A percentile compares a stretch with the other conserved stretches of the same genome.
phyloP scores from a whole-genome alignment of 2,797 vertebrate genomes.

The Brachyrhaphis roseni region DNA sequence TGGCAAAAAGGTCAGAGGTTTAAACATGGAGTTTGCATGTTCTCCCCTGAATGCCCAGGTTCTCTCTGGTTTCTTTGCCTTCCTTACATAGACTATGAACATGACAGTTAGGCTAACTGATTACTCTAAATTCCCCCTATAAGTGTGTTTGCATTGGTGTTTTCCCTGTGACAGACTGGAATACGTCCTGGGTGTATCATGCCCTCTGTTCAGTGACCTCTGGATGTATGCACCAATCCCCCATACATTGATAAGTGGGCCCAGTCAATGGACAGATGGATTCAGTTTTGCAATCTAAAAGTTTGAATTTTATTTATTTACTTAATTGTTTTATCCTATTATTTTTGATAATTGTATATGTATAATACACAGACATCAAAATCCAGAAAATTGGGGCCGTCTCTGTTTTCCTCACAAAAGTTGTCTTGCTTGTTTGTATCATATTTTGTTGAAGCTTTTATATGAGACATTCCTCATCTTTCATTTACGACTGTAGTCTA shows the following conservation, averaged over 20 bases:
- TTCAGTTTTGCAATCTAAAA: neutral
- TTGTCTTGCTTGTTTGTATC: slow-evolving; percentile 10
- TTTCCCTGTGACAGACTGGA: neutral
- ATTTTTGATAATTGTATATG: neutral
- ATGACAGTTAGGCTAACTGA: neutral
- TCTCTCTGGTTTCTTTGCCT: neutral
- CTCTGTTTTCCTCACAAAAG: slow-evolving; percentile 14
- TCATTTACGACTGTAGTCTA: slow-evolving; percentile 20
- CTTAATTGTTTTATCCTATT: neutral
- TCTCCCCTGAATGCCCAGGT: neutral
- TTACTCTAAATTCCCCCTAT: neutral
- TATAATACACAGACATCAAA: neutral
- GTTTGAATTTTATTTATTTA: neutral
- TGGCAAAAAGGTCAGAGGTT: neutral
- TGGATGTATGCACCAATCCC: neutral
- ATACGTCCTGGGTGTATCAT: neutral
- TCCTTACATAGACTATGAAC: neutral
- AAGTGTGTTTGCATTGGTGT: neutral
- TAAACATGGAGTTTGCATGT: neutral
- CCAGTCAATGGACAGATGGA: neutral
- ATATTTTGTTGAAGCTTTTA: slow-evolving; percentile 29
- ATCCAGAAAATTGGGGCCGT: neutral
- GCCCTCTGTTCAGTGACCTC: neutral
- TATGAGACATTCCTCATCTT: slow-evolving; percentile 29
- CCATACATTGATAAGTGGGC: neutral